Conservation (phyloP, 92 coral and sea anemone genomes). For the Bergia puertoricense region DNA sequence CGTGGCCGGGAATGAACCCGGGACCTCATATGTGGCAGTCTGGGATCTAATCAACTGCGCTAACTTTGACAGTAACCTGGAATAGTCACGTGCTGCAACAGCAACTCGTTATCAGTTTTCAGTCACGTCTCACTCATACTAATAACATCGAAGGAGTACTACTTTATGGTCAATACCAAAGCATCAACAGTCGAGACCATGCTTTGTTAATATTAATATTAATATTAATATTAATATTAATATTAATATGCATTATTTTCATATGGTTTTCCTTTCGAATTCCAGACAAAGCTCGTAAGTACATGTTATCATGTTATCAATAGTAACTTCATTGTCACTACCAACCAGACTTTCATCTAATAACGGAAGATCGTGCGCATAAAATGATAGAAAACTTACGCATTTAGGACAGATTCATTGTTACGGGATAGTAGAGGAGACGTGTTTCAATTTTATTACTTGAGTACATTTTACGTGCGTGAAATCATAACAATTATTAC, state of each 20-base stretch:
- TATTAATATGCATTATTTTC: slow-evolving; percentile 26
- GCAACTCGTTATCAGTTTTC: slow-evolving; percentile 6
- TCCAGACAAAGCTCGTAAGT: too few species aligned
- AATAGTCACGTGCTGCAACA: slow-evolving; percentile 40
- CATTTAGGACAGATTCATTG: not conserved
- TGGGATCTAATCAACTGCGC: too few species aligned
- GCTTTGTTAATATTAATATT: too few species aligned
- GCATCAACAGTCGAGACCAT: slow-evolving; percentile 32
- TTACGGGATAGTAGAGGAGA: not conserved
- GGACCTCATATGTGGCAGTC: too few species aligned
- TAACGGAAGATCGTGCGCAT: not conserved
- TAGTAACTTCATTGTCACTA: not conserved
- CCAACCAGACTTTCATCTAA: not conserved
- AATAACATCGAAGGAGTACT: slow-evolving; percentile 10
- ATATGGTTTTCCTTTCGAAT: too few species aligned
- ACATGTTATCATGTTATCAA: too few species aligned
- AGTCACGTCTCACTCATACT: slow-evolving; percentile 44
- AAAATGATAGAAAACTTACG: not conserved
- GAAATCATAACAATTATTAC: not conserved
- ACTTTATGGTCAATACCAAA: not conserved
- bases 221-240: too few species aligned
- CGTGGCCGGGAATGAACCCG: too few species aligned
- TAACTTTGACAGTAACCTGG: slow-evolving; percentile 35
- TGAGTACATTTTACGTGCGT: slow-evolving; percentile 23
- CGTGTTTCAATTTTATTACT: not conserved